phyloP scores from a whole-genome alignment of 2,888 invertebrate genomes.

The Pediacus dermestoides region DNA sequence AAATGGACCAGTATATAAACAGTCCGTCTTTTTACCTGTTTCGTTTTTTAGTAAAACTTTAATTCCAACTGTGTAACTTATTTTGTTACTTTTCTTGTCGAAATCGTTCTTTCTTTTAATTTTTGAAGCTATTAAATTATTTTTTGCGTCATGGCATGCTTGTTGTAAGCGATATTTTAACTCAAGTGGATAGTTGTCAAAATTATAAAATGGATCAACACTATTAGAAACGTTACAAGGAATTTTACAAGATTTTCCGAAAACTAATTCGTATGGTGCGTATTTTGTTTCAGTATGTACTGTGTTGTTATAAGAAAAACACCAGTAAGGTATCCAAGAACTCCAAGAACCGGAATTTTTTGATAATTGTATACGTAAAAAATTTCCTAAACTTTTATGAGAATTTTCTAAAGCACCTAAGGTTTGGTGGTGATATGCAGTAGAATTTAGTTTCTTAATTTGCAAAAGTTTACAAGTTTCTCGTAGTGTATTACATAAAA shows the following conservation, averaged over 20 bases:
- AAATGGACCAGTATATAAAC: slow-evolving; percentile 1
- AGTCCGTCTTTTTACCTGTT: not conserved
- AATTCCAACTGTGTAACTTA: not conserved
- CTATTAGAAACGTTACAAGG: slow-evolving; percentile 9
- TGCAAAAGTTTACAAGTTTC: slow-evolving; percentile 19
- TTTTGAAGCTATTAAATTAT: slow-evolving; percentile 16
- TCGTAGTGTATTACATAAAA: slow-evolving; percentile 8
- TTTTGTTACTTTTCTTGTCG: slow-evolving; percentile 2
- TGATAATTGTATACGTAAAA: slow-evolving; percentile 18
- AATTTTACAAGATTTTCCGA: slow-evolving; percentile 8
- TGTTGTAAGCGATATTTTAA: slow-evolving; percentile 15
- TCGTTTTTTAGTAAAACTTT: not conserved
- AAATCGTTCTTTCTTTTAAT: slow-evolving; percentile 10
- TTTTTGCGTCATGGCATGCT: slow-evolving; percentile 15
- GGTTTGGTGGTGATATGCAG: slow-evolving; percentile 17
- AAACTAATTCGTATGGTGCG: slow-evolving; percentile 10
- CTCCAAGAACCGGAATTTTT: slow-evolving; percentile 10
- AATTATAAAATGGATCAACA: slow-evolving; percentile 15
- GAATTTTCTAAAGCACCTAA: slow-evolving; percentile 20
- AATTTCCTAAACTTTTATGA: slow-evolving; percentile 18
- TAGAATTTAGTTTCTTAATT: slow-evolving; percentile 14
- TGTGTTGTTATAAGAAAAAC: slow-evolving; percentile 14
- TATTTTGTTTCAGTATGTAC: slow-evolving; percentile 11
- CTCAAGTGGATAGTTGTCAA: slow-evolving; percentile 16
- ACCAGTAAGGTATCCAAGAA: slow-evolving; percentile 14